These are phyloP conservation scores for Cremastinae sp. DNA, from an alignment of 2,888 invertebrate species.

Conservation along the genomic window DNA sequence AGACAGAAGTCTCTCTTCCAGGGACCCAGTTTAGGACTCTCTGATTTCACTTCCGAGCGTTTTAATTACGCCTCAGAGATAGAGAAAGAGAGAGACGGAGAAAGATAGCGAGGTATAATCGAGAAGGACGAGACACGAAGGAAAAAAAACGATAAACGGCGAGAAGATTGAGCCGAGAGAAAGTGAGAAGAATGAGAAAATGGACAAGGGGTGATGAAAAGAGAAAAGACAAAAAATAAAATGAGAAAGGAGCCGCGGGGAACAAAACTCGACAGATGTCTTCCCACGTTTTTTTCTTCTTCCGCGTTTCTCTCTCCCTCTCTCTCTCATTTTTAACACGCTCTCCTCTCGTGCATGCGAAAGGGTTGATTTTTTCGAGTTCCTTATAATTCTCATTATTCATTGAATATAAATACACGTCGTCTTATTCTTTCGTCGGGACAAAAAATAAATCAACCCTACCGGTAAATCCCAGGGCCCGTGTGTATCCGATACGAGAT, in stretches of 20 bases:
- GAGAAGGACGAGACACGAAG: constrained; percentile 5
- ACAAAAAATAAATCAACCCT: constrained; percentile 56
- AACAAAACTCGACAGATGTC: constrained; percentile 74
- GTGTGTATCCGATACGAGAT: constrained; percentile 24
- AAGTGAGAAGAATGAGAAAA: constrained; percentile 50
- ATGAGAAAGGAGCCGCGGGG: constrained; percentile 23
- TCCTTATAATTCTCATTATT: constrained; percentile 44
- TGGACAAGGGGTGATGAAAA: constrained; percentile 44
- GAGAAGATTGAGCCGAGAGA: constrained; percentile 61
- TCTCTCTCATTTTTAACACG: constrained; percentile 68
- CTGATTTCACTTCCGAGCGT: constrained; percentile 73
- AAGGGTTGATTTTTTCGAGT: constrained; percentile 71
- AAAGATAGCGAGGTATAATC: constrained; percentile 2
- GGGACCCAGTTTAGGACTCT: constrained; percentile 35
- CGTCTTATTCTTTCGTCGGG: constrained; percentile 42
- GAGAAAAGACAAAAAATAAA: constrained; percentile 24
- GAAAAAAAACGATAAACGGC: constrained; percentile 62
- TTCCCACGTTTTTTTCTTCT: constrained; percentile 74
- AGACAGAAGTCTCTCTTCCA: constrained; percentile 27
- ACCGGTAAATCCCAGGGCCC: constrained; percentile 24
- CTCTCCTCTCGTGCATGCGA: constrained; percentile 62
- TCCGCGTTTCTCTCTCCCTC: constrained; percentile 63
- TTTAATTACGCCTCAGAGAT: constrained; percentile 74
- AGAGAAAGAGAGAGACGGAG: constrained; percentile 53
- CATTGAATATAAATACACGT: constrained; percentile 12